Conservation (phyloP, 2,113 vertebrate species). For the Solea senegalensis region DNA sequence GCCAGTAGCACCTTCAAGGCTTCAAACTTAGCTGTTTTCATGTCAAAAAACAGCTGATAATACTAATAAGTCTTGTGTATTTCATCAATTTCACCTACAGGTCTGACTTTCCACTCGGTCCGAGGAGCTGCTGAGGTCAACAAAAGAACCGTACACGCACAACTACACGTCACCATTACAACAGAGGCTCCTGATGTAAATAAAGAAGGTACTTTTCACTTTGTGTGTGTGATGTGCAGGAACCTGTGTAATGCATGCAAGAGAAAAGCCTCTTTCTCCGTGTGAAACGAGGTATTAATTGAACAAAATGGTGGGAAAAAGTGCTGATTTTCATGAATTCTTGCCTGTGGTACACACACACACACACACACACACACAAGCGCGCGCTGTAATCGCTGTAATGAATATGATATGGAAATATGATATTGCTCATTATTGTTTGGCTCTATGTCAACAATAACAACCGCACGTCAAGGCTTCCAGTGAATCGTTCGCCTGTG, state of each 20-base stretch:
- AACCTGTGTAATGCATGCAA: slow-evolving; percentile 56
- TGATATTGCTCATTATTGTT: slow-evolving; percentile 59
- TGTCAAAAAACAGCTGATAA: too few species aligned
- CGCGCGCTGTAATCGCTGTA: slow-evolving; percentile 38
- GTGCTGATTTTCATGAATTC: slow-evolving; percentile 75
- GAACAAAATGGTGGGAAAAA: slow-evolving; percentile 72
- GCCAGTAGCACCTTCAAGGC: too few species aligned
- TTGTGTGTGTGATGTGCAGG: slow-evolving; percentile 46
- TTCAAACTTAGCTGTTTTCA: too few species aligned
- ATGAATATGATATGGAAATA: slow-evolving; percentile 53
- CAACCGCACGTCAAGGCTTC: slow-evolving; percentile 30
- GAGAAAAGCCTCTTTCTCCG: slow-evolving; percentile 55
- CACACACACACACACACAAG: slow-evolving; percentile 20
- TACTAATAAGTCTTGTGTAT: neutral
- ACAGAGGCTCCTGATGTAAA: slow-evolving; percentile 42
- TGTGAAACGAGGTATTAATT: slow-evolving; percentile 74
- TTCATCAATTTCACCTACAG: slow-evolving; percentile 21
- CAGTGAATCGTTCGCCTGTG: slow-evolving; percentile 16
- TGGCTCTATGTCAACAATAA: slow-evolving; percentile 46
- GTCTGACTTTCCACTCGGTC: slow-evolving; percentile 27
- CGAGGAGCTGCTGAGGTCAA: slow-evolving; percentile 42
- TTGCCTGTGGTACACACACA: slow-evolving; percentile 66
- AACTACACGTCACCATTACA: slow-evolving; percentile 47
- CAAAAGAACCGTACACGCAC: slow-evolving; percentile 45
- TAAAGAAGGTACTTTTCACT: slow-evolving; percentile 18